Base-by-base conservation (phyloP, 2,113 vertebrate species). In the Pedionomus torquatus region DNA sequence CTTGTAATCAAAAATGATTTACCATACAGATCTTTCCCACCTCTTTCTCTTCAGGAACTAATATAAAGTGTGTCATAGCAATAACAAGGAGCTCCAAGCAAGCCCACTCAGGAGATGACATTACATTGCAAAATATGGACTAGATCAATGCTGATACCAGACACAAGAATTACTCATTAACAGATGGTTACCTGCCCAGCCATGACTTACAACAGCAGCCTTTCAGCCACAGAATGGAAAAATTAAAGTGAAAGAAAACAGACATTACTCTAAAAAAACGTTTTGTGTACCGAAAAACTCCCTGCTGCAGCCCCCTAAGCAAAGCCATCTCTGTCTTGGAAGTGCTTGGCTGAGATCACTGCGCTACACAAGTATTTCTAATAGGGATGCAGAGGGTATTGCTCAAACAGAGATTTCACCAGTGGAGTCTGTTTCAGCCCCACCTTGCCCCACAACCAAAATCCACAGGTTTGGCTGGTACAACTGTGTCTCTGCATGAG, bases 81-180 rank as follows among this genome's bases (percentile, higher is more conserved):
- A 79, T 31, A 95, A 82, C 19, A 57, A 51, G 49, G 46, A 91
- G n/a, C 23, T 95, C 70, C 77, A 82, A 82, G 43, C 69, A 89
- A 80, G 26, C 81, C 91, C 66, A 31, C 81, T 95, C 81, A 89
- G 77, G 63, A 94, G 82, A 72, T 41, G 49, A 17, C 41, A 76
- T 46, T 83, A 25, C 55, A 69, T 72, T 95, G 91, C 94, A 95
- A 94, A 97, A 96, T 26, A 66, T 0, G 10, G 33, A 55, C 15
- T 69, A 83, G 83, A 94, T 92, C 87, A 80, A 85, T 94, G 95
- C 52, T 9, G 58, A 31, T 70, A 87, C 44, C 77, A 94, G 58
- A 13, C 39, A 77, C 26, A 72, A 68, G 75, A 78, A 95, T 97
- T 94, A 97, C 60, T 94, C 87, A 96, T 95, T 96, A 95, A 95